Percentiles rank a stretch among this genome's conserved stretches.
Conservation (phyloP, 2,797 vertebrate genomes). For the Chaetophractus vellerosus region DNA sequence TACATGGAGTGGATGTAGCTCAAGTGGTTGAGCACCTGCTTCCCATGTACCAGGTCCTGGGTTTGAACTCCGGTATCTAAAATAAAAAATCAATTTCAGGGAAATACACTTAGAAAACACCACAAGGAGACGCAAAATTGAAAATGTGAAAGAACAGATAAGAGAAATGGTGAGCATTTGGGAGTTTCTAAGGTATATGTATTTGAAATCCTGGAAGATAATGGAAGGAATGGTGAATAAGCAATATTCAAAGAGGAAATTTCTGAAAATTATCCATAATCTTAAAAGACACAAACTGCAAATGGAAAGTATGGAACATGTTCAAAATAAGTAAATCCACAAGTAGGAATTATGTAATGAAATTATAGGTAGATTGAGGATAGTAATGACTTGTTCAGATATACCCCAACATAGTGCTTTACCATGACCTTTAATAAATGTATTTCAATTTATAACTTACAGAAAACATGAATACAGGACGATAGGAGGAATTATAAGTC, state of each 20-base stretch:
- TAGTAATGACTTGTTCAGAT: background rate
- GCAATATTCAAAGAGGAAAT: too few species aligned
- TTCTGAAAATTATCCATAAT: background rate
- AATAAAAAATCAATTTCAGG: too few species aligned
- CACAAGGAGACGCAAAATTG: background rate
- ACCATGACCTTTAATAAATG: background rate
- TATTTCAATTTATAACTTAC: background rate
- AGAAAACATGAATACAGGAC: background rate
- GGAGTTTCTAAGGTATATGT: background rate
- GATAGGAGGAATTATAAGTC: too few species aligned
- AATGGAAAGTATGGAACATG: background rate
- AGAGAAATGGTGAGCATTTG: background rate
- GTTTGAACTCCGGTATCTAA: too few species aligned
- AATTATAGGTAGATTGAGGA: background rate
- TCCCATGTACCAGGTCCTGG: too few species aligned
- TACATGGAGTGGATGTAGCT: too few species aligned
- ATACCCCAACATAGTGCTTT: background rate
- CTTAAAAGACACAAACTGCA: background rate
- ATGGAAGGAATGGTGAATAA: background rate
- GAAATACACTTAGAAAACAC: background rate
- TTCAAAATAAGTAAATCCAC: background rate
- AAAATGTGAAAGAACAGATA: background rate
- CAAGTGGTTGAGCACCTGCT: too few species aligned
- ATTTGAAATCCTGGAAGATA: background rate
- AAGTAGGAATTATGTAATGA: background rate